A percentile compares a stretch with the other conserved stretches of the same genome.
phyloP scores from a whole-genome alignment of 2,113 vertebrate species.

The Brachionichthys hirsutus region DNA sequence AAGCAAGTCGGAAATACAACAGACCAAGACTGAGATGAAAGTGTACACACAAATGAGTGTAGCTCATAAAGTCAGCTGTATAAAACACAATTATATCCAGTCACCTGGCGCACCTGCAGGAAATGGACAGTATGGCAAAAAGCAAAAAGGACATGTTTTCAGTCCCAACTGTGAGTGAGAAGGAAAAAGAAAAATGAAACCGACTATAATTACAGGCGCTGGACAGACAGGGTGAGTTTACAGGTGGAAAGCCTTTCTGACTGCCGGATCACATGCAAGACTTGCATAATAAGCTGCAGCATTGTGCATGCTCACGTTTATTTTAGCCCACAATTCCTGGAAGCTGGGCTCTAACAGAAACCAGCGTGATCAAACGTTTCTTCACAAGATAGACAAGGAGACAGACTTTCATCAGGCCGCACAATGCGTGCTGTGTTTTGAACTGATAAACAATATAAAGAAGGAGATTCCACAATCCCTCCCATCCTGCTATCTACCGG shows the following conservation, averaged over 20 bases:
- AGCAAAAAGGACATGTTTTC: constrained; percentile 29
- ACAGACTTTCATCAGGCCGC: too few species aligned
- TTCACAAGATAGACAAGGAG: too few species aligned
- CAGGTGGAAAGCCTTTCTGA: constrained; percentile 4
- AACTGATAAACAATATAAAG: too few species aligned
- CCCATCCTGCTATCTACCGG: too few species aligned
- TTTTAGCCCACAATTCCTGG: background rate
- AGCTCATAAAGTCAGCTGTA: constrained; percentile 49
- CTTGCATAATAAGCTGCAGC: background rate
- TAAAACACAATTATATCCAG: constrained; percentile 54
- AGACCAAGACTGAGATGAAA: background rate
- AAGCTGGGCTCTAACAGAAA: too few species aligned
- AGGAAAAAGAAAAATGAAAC: constrained; percentile 27
- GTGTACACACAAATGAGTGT: background rate
- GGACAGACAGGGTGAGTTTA: background rate
- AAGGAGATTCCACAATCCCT: background rate
- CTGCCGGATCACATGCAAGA: background rate
- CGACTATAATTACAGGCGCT: constrained; percentile 10
- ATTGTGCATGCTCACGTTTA: background rate
- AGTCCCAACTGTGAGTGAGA: constrained; percentile 20
- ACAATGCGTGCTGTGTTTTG: too few species aligned
- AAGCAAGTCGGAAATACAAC: constrained; percentile 13
- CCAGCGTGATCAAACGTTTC: too few species aligned
- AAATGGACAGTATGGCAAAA: constrained; percentile 64
- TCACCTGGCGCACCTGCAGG: constrained; percentile 52